Base-by-base conservation (phyloP, 2,888 invertebrate species). In the Embidobia sp. region DNA sequence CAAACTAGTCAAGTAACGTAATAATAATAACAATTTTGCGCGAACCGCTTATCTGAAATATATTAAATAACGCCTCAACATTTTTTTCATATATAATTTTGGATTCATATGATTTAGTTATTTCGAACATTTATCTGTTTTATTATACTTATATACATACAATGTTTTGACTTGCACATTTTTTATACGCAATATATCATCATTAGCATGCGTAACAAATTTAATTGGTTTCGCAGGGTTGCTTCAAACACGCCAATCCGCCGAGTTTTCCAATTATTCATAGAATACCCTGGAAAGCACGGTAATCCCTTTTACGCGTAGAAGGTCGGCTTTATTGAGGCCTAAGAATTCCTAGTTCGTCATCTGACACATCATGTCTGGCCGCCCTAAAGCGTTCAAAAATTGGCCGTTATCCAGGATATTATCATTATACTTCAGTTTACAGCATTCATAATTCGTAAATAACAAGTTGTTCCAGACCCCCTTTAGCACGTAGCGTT, bases 371-470 rank as follows among this genome's bases (percentile, higher is more conserved):
- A 77, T 81, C 79, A 75, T 77, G 73, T 67, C 66, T 10, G 57
- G 51, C 46, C 66, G 78, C 79, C 77, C 74, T 72, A 59, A 77
- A 80, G 80, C 77, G 67, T 29, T 59, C 46, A 70, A 78, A 81
- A 82, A 82, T 80, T 81, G 80, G 78, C 73, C 70, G 64, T 51
- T 61, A 37, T 16, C 78, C 81, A 49, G 72, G 72, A 73, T 75
- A 75, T 75, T 77, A 85, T 86, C 83, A 85, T 86, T 86, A 85
- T 85, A 82, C 84, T 85, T 79, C 79, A 82, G 82, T 85, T 85
- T 84, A 80, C 85, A 88, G 86, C 85, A 85, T 88, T 88, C 85
- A 86, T 88, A 88, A 88, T 88, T 87, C 85, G 86, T 85, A 87
- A 89, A 88, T 89, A 88, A 89, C 85, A 87, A 85, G 85, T 83